phyloP scores from a whole-genome alignment of 2,797 vertebrate genomes.

The Lindbergichthys nudifrons region DNA sequence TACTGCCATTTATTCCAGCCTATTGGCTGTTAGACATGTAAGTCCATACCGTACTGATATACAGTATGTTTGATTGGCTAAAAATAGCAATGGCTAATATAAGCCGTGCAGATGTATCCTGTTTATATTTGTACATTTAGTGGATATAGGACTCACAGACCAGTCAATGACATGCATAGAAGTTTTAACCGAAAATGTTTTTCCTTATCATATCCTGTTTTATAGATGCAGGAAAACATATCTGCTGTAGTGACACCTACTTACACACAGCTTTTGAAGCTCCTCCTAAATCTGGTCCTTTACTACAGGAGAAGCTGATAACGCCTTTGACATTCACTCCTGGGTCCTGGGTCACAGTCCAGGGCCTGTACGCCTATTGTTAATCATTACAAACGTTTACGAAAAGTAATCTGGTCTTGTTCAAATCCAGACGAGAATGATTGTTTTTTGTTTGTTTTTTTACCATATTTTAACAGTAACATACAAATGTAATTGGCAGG shows the following conservation, averaged over 20 bases:
- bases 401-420: conserved; percentile 26
- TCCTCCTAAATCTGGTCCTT: conserved; percentile 28
- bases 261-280: conserved; percentile 32
- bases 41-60: background rate
- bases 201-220: background rate
- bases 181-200: background rate
- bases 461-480: background rate
- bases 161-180: background rate
- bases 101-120: background rate
- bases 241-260: conserved; percentile 1
- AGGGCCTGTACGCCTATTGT: conserved; percentile 51
- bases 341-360: conserved; percentile 78
- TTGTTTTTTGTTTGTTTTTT: background rate
- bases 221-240: background rate
- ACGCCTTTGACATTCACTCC: conserved; percentile 53
- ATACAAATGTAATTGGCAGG: background rate
- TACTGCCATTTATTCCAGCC: background rate
- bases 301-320: conserved; percentile 63
- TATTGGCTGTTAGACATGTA: background rate
- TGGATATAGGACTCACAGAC: background rate
- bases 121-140: background rate
- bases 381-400: conserved; percentile 74
- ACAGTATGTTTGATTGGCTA: background rate
- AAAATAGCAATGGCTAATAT: background rate
- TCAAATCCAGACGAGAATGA: conserved; percentile 6